Evolutionary conservation across 2,113 vertebrate genomes (phyloP).

Genomic region (Lucifuga dentata): DNA sequence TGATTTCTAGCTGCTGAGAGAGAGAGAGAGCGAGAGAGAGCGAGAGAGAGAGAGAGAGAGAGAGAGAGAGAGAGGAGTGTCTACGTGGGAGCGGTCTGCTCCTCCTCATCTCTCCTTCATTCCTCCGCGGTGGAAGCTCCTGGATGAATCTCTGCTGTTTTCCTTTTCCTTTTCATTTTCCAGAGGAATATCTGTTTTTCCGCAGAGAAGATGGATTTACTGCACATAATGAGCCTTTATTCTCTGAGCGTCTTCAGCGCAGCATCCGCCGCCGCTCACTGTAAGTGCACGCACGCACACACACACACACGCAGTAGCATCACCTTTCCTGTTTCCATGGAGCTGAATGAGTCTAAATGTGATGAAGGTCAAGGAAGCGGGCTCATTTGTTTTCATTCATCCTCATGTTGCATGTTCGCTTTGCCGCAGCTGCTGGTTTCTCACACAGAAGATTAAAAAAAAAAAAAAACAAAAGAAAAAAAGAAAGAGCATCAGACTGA

Average conservation of each 20-base stretch:
- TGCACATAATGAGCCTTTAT: slow-evolving; percentile 54
- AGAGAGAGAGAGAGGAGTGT: slow-evolving; percentile 46
- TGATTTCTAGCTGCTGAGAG: no score
- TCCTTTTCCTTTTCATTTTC: background rate
- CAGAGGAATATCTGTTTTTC: slow-evolving; percentile 42
- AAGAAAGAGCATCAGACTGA: no score
- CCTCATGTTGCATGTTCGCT: no score
- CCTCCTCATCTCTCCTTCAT: slow-evolving; percentile 56
- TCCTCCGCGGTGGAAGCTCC: slow-evolving; percentile 35
- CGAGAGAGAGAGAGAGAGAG: slow-evolving; percentile 18
- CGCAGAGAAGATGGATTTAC: slow-evolving; percentile 64
- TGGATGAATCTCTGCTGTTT: background rate
- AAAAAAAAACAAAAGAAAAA: no score
- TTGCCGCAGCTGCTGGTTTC: no score
- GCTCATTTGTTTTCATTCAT: slow-evolving; percentile 3
- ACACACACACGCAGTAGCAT: no score
- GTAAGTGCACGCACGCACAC: slow-evolving; percentile 74
- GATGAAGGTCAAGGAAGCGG: slow-evolving; percentile 62
- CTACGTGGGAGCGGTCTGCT: slow-evolving; percentile 63
- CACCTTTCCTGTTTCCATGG: background rate
- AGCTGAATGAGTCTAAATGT: background rate
- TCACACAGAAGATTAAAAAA: no score
- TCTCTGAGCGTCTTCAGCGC: slow-evolving; percentile 62
- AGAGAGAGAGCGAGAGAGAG: no score
- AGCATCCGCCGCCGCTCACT: slow-evolving; percentile 74